Conservation (phyloP, 2,113 vertebrate species). For the Calidris pygmaea region DNA sequence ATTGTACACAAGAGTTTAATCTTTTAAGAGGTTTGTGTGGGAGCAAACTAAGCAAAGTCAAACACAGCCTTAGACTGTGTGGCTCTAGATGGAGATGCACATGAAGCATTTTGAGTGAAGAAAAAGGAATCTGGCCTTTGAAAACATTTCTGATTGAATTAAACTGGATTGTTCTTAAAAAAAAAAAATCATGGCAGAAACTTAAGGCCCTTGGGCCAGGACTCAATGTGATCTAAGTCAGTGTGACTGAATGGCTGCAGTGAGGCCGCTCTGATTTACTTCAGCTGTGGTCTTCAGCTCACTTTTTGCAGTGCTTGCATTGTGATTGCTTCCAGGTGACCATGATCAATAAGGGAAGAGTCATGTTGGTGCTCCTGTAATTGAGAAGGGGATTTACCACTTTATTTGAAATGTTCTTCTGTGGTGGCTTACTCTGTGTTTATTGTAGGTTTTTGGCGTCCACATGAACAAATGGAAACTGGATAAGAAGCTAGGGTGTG, state of each 20-base stretch:
- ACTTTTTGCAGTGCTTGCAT: neutral
- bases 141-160: neutral
- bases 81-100: neutral
- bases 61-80: neutral
- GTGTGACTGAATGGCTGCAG: neutral
- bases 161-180: neutral
- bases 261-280: neutral
- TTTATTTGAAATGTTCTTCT: neutral
- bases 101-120: neutral
- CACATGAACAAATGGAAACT: conserved; percentile 96
- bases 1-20: accelerated
- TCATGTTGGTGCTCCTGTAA: neutral
- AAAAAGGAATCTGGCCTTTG: neutral
- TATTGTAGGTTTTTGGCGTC: conserved; percentile 88
- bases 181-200: neutral
- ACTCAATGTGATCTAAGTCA: neutral
- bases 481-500: conserved; percentile 89
- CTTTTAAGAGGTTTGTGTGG: neutral
- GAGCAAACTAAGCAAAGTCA: neutral
- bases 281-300: neutral
- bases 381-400: neutral
- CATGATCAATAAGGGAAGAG: neutral
- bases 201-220: neutral
- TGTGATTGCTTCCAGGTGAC: neutral
- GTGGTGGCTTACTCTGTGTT: conserved; percentile 23